Evolutionary conservation across 2,113 vertebrate species (phyloP).

Genomic region (Perca flavescens): DNA sequence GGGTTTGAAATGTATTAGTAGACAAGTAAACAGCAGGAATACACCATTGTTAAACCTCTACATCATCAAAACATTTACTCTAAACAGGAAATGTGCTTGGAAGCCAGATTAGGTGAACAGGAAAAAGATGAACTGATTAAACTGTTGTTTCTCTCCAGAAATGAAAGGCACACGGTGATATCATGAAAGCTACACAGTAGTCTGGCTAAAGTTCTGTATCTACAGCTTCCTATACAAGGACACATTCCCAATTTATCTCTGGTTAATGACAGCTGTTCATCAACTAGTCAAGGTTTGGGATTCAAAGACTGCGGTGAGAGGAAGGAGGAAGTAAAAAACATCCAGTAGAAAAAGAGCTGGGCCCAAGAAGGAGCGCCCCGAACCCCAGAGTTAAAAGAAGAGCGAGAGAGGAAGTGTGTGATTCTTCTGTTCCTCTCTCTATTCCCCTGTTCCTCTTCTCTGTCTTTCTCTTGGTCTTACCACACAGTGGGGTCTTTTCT

Average conservation of each 20-base stretch:
- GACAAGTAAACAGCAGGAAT: conserved; percentile 57
- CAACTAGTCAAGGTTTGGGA: conserved; percentile 40
- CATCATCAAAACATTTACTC: conserved; percentile 55
- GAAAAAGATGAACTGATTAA: conserved; percentile 54
- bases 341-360: conserved; percentile 57
- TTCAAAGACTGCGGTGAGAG: conserved; percentile 44
- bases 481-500: conserved; percentile 82
- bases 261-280: conserved; percentile 44
- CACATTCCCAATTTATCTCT: conserved; percentile 47
- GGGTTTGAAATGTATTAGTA: conserved; percentile 58
- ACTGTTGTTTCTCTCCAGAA: conserved; percentile 35
- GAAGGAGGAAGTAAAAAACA: conserved; percentile 61
- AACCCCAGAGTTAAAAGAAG: conserved; percentile 52
- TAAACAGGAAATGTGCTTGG: conserved; percentile 68
- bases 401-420: conserved; percentile 33
- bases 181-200: conserved; percentile 27
- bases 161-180: conserved; percentile 59
- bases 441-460: conserved; percentile 23
- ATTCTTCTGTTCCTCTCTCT: conserved; percentile 46
- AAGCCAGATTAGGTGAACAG: conserved; percentile 49
- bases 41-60: conserved; percentile 60
- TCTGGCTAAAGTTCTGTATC: conserved; percentile 37
- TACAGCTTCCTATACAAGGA: conserved; percentile 48
- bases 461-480: conserved; percentile 83
- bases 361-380: conserved; percentile 49